phyloP scores from a whole-genome alignment of 2,888 invertebrate genomes.

The Agrilus biguttatus region DNA sequence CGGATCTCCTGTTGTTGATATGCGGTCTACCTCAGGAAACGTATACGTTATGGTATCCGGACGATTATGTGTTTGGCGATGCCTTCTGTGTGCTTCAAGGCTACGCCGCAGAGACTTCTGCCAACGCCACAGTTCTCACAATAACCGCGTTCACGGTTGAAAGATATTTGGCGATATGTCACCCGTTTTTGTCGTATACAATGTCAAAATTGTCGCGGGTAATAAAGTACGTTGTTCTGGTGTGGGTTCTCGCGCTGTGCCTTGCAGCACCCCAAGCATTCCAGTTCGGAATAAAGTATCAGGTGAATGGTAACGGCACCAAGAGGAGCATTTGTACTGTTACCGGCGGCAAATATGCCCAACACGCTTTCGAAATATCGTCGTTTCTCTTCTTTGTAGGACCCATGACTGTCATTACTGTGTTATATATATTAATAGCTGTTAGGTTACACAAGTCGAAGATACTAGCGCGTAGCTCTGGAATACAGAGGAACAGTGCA shows the following conservation, averaged over 20 bases:
- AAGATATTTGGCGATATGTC: slow-evolving; percentile 55
- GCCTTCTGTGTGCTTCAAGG: slow-evolving; percentile 66
- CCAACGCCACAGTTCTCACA: slow-evolving; percentile 57
- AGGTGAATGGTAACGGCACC: slow-evolving; percentile 21
- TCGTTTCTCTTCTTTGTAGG: slow-evolving; percentile 71
- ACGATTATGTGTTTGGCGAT: slow-evolving; percentile 66
- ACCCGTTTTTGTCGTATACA: slow-evolving; percentile 58
- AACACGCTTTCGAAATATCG: slow-evolving; percentile 66
- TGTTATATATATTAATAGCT: slow-evolving; percentile 66
- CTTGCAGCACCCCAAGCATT: slow-evolving; percentile 60
- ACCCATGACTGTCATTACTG: slow-evolving; percentile 75
- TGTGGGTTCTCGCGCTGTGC: slow-evolving; percentile 67
- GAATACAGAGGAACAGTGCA: slow-evolving; percentile 3
- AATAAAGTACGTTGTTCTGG: slow-evolving; percentile 59
- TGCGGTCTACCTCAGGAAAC: slow-evolving; percentile 75
- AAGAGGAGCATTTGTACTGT: slow-evolving; percentile 31
- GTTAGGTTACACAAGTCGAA: slow-evolving; percentile 53
- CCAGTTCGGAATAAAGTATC: slow-evolving; percentile 31
- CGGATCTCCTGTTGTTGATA: slow-evolving; percentile 62
- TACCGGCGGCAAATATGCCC: slow-evolving; percentile 35
- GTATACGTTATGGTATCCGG: slow-evolving; percentile 61
- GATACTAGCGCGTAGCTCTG: neutral
- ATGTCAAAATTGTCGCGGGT: slow-evolving; percentile 80
- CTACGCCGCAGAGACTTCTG: slow-evolving; percentile 64
- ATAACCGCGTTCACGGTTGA: slow-evolving; percentile 60